phyloP scores from a whole-genome alignment of 2,888 invertebrate genomes.

The Netelia inedita region DNA sequence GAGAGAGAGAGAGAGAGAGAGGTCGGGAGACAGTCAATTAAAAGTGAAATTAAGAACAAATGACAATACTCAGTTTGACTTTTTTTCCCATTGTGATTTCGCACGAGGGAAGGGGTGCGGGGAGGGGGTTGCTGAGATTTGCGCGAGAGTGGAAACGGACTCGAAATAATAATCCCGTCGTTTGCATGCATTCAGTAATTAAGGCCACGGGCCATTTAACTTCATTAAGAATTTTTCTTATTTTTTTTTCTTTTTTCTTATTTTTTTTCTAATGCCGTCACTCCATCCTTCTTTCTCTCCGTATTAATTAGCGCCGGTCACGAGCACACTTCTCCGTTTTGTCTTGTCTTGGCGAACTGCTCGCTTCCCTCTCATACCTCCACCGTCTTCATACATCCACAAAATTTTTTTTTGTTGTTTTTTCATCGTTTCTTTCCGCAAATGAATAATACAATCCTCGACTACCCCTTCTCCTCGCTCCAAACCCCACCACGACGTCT shows the following conservation, averaged over 20 bases:
- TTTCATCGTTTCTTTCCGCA: constrained; percentile 53
- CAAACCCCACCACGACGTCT: constrained; percentile 17
- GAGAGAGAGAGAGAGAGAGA: background rate
- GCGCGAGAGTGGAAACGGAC: constrained; percentile 30
- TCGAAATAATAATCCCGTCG: constrained; percentile 62
- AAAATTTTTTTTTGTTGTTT: constrained; percentile 15
- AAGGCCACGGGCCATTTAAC: constrained; percentile 68
- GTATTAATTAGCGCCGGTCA: constrained; percentile 68
- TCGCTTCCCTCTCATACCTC: constrained; percentile 24
- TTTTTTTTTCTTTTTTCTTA: constrained; percentile 12
- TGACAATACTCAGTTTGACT: constrained; percentile 22
- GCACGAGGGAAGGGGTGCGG: background rate
- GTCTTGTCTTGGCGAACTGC: constrained; percentile 42
- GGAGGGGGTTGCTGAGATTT: constrained; percentile 7
- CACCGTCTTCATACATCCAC: constrained; percentile 40
- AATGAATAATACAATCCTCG: constrained; percentile 52
- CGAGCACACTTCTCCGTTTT: constrained; percentile 56
- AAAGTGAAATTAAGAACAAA: constrained; percentile 52
- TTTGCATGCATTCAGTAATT: constrained; percentile 68
- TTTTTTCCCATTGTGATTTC: constrained; percentile 39
- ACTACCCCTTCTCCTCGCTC: too few relatives aligned
- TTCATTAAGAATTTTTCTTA: constrained; percentile 58
- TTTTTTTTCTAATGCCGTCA: constrained; percentile 37
- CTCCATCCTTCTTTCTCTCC: constrained; percentile 42
- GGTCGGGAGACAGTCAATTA: constrained; percentile 7